Conservation (phyloP, 53 echinoderm and acorn worm species). For the Holothuria leucospilota region DNA sequence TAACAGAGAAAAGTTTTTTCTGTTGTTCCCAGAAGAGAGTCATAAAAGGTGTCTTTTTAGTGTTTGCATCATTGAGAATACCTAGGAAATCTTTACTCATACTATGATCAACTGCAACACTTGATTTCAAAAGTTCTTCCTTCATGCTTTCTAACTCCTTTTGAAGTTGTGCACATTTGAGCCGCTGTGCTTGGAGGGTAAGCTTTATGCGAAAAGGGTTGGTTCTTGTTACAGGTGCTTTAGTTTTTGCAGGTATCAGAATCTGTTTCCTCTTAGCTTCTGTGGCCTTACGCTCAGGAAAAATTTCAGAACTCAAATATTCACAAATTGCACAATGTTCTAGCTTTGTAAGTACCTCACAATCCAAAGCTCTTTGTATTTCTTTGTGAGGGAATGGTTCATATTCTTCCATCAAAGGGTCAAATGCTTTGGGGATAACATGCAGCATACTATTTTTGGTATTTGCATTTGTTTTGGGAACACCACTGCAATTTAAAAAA, state of each 20-base stretch:
- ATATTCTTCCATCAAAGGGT: slow-evolving; percentile 5
- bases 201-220: not conserved
- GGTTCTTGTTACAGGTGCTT: slow-evolving; percentile 16
- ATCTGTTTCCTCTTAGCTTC: not conserved
- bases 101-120: slow-evolving; percentile 15
- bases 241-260: slow-evolving; percentile 6
- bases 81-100: slow-evolving; percentile 9
- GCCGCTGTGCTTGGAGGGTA: slow-evolving; percentile 16
- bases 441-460: not conserved
- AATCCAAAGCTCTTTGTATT: not conserved
- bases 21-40: slow-evolving; percentile 19
- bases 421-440: slow-evolving; percentile 19
- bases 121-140: slow-evolving; percentile 29
- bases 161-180: slow-evolving; percentile 24
- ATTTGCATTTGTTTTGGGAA: not conserved
- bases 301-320: not conserved
- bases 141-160: slow-evolving; percentile 10
- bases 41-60: slow-evolving; percentile 16
- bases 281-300: not conserved
- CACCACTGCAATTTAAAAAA: not conserved
- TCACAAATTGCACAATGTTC: slow-evolving; percentile 2
- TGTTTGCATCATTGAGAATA: slow-evolving; percentile 8
- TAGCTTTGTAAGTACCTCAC: not conserved
- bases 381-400: slow-evolving; percentile 25
- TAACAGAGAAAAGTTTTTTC: slow-evolving; percentile 4